These are phyloP conservation scores for Crypturellus undulatus DNA, from an alignment of 2,113 vertebrate species.

Conservation along the genomic window DNA sequence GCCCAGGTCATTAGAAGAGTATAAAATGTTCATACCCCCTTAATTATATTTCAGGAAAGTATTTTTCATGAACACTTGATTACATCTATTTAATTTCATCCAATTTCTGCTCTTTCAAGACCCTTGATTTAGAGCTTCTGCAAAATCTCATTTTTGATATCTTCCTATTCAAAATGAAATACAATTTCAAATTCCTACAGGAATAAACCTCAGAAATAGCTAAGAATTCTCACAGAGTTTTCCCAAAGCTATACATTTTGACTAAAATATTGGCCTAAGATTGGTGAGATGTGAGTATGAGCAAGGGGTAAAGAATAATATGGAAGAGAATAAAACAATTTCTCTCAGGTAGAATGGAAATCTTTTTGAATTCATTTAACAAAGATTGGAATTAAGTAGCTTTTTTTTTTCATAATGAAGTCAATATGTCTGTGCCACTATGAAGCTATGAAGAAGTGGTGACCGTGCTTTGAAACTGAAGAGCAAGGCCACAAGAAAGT, in stretches of 20 bases:
- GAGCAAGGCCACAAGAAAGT: not conserved
- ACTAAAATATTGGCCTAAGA: not conserved
- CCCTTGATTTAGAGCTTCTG: not conserved
- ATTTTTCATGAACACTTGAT: not conserved
- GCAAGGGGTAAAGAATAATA: not conserved
- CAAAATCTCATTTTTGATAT: not conserved
- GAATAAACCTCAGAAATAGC: not conserved
- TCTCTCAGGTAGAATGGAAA: not conserved
- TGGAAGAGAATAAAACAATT: not conserved
- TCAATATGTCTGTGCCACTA: not conserved
- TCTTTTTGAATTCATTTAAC: not conserved
- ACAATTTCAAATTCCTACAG: not conserved
- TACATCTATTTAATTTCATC: not conserved
- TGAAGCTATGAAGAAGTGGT: not conserved
- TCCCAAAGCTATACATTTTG: not conserved
- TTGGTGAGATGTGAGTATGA: not conserved
- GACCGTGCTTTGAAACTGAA: not conserved
- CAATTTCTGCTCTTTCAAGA: not conserved
- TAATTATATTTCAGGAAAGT: not conserved
- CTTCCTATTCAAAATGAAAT: not conserved
- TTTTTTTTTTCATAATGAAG: not conserved
- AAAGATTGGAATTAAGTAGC: not conserved
- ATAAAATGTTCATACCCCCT: not conserved
- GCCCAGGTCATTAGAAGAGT: not conserved
- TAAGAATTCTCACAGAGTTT: not conserved